Conservation (phyloP, 1,140 invertebrate genomes). For the Pseudomyrmex flavicornis region DNA sequence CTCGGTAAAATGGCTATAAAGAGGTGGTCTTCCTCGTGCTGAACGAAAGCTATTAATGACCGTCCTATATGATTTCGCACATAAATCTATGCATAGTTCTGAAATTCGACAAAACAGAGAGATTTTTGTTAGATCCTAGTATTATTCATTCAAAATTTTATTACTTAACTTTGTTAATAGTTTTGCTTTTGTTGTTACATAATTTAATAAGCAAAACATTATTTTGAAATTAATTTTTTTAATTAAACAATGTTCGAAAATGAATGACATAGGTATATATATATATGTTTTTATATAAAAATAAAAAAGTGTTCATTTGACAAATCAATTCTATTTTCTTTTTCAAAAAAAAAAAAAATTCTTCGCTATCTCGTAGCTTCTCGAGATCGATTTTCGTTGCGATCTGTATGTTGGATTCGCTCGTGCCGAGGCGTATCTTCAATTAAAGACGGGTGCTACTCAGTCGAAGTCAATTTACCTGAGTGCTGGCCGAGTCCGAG, state of each 20-base stretch:
- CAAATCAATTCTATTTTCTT: too few relatives aligned
- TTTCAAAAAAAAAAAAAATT: too few relatives aligned
- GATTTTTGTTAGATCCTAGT: too few relatives aligned
- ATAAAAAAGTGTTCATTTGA: too few relatives aligned
- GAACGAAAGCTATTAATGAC: slow-evolving; percentile 49
- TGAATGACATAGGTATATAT: neutral
- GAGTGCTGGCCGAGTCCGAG: slow-evolving; percentile 71
- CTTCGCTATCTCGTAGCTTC: slow-evolving; percentile 14
- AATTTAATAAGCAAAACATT: too few relatives aligned
- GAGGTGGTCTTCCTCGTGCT: slow-evolving; percentile 21
- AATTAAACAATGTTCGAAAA: too few relatives aligned
- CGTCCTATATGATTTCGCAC: slow-evolving; percentile 10
- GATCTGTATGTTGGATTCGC: slow-evolving; percentile 11
- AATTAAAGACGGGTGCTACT: slow-evolving; percentile 75
- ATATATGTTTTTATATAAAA: too few relatives aligned
- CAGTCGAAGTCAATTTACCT: slow-evolving; percentile 76
- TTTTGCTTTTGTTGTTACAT: too few relatives aligned
- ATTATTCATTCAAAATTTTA: too few relatives aligned
- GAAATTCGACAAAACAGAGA: too few relatives aligned
- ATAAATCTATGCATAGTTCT: neutral
- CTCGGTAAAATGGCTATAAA: slow-evolving; percentile 53
- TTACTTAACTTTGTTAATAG: too few relatives aligned
- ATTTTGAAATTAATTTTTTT: too few relatives aligned
- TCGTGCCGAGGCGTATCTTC: slow-evolving; percentile 64
- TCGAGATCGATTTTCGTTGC: slow-evolving; percentile 31